A percentile compares a stretch with the other conserved stretches of the same genome.
These are phyloP conservation scores for Stenopsyche tienmushanensis DNA, from an alignment of 1,140 invertebrate species.

Conservation along the genomic window DNA sequence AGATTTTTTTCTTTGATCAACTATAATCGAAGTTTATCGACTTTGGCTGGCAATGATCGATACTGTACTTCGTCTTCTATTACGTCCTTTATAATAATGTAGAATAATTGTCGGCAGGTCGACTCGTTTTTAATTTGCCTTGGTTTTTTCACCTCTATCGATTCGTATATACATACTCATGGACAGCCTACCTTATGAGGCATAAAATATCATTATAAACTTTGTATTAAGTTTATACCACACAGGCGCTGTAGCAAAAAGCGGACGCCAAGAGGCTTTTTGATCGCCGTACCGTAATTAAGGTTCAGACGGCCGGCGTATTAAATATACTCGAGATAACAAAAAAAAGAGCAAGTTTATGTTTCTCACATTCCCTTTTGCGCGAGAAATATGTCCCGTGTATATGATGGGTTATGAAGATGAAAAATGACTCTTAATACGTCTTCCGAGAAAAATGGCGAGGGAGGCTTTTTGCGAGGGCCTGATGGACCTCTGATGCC, in stretches of 20 bases:
- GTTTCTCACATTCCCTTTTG: not conserved
- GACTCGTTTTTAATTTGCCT: slow-evolving; percentile 1
- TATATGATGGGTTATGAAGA: not conserved
- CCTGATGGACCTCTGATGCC: too few relatives aligned
- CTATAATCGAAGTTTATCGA: too few relatives aligned
- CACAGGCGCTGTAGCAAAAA: not conserved
- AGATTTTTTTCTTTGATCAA: too few relatives aligned
- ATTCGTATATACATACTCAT: not conserved
- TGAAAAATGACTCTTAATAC: not conserved
- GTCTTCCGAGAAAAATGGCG: not conserved
- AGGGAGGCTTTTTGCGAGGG: too few relatives aligned
- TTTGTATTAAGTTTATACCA: slow-evolving; percentile 1
- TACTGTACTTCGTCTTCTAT: not conserved
- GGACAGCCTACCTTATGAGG: not conserved
- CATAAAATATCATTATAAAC: slow-evolving; percentile 9
- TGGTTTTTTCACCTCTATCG: not conserved
- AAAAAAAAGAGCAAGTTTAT: not conserved
- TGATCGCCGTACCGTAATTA: slow-evolving; percentile 10
- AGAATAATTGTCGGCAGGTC: not conserved
- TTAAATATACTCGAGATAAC: slow-evolving; percentile 1
- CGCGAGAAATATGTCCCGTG: not conserved
- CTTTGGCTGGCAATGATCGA: not conserved
- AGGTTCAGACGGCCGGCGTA: not conserved
- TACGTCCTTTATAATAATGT: not conserved
- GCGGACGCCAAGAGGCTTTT: slow-evolving; percentile 4